Conservation (phyloP, 1,140 invertebrate species). For the Asbolus verrucosus region DNA sequence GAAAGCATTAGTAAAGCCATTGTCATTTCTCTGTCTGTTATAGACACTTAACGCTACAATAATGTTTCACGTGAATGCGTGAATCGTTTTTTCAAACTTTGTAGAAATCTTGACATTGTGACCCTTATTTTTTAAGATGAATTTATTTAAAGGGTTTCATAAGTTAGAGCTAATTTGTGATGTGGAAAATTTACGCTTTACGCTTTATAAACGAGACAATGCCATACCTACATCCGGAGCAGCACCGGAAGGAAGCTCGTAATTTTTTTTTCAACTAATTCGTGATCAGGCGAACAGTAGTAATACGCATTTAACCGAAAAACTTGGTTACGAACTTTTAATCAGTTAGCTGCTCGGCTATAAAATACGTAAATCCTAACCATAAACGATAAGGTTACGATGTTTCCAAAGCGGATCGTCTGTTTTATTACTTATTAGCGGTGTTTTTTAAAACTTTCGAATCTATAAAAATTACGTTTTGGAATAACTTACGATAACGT, state of each 20-base stretch:
- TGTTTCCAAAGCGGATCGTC: too few relatives aligned
- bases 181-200: slow-evolving; percentile 39
- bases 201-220: slow-evolving; percentile 33
- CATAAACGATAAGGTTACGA: too few relatives aligned
- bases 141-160: slow-evolving; percentile 13
- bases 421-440: too few relatives aligned
- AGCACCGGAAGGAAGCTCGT: slow-evolving; percentile 37
- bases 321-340: too few relatives aligned
- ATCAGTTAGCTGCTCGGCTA: too few relatives aligned
- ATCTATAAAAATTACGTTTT: too few relatives aligned
- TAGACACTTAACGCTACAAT: not conserved
- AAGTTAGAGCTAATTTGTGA: not conserved
- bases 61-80: not conserved
- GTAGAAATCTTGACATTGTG: slow-evolving; percentile 15
- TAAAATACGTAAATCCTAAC: too few relatives aligned
- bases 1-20: too few relatives aligned
- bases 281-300: too few relatives aligned
- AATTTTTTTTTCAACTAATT: slow-evolving; percentile 21
- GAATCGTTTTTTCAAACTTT: not conserved
- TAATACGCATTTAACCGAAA: too few relatives aligned
- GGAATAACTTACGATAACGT: too few relatives aligned
- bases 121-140: slow-evolving; percentile 16
- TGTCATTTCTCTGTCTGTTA: not conserved
- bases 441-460: too few relatives aligned
- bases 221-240: slow-evolving; percentile 38